Evolutionary conservation across 2,888 invertebrate genomes (phyloP), one percentile per base, ranked within the genome.

Genomic region (Geophilus truncorum): DNA sequence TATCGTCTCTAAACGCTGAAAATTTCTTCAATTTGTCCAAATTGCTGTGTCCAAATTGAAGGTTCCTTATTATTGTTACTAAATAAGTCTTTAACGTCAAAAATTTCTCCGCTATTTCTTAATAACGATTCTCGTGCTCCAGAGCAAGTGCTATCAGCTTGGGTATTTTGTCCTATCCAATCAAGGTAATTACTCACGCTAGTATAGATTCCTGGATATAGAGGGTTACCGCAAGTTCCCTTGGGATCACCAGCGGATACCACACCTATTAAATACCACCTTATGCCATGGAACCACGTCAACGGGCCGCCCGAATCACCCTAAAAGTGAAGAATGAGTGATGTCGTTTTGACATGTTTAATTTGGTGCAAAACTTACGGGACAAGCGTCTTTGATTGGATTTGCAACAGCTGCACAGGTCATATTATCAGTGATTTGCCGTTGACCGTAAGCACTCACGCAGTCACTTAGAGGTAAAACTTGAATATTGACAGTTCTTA

Each of bases 301-400:
- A 79, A 30, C 28, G 79, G 79, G 12, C 79, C 79, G n/a, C 79
- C 79, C 57, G 79, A 79, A 79, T 79, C 79, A 10, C 79, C 79
- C 79, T 79, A 18, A 30, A 51, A 79, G 15, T 62, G 9, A 7
- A n/a, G n/a, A n/a, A n/a, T n/a, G n/a, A n/a, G n/a, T n/a, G n/a
- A n/a, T n/a, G n/a, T n/a, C n/a, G n/a, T n/a, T n/a, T n/a, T n/a
- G n/a, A n/a, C n/a, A n/a, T n/a, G n/a, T n/a, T n/a, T n/a, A n/a
- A n/a, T n/a, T n/a, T n/a, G n/a, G n/a, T n/a, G n/a, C n/a, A n/a
- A 6, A 10, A 76, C 76, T 30, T 77, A 77, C 77, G 15, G 18
- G 32, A 77, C 77, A 77, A 7, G 77, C 77, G 18, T 77, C 77
- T 62, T 28, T 7, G 15, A 36, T n/a, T 15, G 77, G 77, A 34